Evolutionary conservation across 1,140 invertebrate species (phyloP).

Genomic region (Charaxes varanes): DNA sequence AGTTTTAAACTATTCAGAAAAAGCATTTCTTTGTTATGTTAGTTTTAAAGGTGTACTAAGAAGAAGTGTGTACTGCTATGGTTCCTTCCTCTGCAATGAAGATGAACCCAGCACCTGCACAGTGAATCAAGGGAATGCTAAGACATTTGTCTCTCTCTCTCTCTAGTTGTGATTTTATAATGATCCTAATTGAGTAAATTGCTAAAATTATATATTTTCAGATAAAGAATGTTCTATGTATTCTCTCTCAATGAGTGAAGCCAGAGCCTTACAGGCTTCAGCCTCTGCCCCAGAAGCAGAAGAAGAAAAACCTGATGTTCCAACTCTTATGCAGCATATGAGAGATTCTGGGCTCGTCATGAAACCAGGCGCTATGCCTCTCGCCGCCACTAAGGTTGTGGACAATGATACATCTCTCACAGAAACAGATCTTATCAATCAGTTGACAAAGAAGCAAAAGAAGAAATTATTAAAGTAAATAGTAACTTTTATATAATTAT

Average conservation of each 20-base stretch:
- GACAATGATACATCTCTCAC: conserved; percentile 75
- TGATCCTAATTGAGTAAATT: too few species aligned
- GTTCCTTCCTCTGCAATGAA: too few species aligned
- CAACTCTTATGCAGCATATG: conserved; percentile 91
- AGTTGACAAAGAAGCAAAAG: conserved; percentile 90
- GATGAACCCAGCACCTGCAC: too few species aligned
- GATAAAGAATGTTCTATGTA: conserved; percentile 96
- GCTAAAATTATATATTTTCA: conserved; percentile 44
- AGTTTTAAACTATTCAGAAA: too few species aligned
- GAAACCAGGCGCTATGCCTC: conserved; percentile 82
- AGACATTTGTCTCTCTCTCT: too few species aligned
- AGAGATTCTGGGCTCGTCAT: conserved; percentile 92
- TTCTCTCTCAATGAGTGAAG: conserved; percentile 85
- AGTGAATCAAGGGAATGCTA: too few species aligned
- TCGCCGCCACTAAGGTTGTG: conserved; percentile 57
- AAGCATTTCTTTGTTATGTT: too few species aligned
- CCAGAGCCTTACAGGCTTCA: conserved; percentile 75
- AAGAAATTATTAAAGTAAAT: conserved; percentile 90
- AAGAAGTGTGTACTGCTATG: too few species aligned
- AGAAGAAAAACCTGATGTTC: conserved; percentile 73
- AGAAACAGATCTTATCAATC: conserved; percentile 87
- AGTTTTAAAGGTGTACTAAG: too few species aligned
- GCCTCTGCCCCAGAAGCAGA: conserved; percentile 77
- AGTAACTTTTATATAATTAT: conserved; percentile 9
- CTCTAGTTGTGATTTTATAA: too few species aligned